These are phyloP conservation scores for Platygyra sinensis DNA, from an alignment of 64 coral and sea anemone species.

Conservation along the genomic window DNA sequence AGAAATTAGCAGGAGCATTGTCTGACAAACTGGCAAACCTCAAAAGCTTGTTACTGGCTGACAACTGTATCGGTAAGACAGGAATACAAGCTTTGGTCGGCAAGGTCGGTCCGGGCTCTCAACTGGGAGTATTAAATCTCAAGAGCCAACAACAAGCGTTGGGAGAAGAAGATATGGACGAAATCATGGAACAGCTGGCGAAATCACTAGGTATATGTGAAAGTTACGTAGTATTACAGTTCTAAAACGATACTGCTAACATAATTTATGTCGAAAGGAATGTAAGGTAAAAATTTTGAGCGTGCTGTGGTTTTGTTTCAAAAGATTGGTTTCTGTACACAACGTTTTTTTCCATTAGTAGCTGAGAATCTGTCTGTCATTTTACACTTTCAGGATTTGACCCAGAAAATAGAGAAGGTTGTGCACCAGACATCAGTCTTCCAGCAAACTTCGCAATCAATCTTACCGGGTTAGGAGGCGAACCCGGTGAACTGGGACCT, in stretches of 20 bases:
- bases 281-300: no score
- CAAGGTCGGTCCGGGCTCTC: conserved; percentile 23
- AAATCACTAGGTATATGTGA: conserved; percentile 38
- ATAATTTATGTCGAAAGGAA: no score
- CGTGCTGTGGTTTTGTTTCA: no score
- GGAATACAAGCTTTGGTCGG: conserved; percentile 67
- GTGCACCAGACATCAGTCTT: conserved; percentile 20
- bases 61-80: conserved; percentile 55
- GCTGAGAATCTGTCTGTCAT: not conserved
- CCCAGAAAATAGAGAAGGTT: not conserved
- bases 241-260: no score
- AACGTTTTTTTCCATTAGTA: no score
- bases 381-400: conserved; percentile 43
- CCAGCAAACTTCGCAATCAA: conserved; percentile 57
- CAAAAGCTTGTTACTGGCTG: conserved; percentile 50
- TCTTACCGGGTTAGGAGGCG: conserved; percentile 73
- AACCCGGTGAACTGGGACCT: conserved; percentile 60
- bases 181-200: conserved; percentile 51
- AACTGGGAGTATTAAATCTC: conserved; percentile 38
- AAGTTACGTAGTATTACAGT: no score
- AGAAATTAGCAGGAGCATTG: conserved; percentile 43
- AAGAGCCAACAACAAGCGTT: conserved; percentile 64
- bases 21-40: conserved; percentile 38
- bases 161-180: conserved; percentile 69
- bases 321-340: no score